Conservation (phyloP, 2,888 invertebrate genomes). For the Standfussiana lucernea region DNA sequence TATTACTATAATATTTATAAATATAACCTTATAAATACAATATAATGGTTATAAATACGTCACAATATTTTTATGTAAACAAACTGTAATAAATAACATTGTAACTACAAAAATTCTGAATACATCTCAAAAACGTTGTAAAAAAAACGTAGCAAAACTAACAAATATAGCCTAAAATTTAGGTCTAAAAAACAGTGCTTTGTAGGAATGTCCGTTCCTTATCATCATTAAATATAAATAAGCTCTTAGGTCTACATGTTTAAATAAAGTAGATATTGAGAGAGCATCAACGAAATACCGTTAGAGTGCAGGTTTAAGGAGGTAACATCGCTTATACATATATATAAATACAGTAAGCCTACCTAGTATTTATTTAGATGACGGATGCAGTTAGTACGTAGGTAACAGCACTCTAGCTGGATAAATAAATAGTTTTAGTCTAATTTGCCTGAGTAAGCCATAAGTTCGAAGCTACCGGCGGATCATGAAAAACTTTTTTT, state of each 20-base stretch:
- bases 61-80: slow-evolving; percentile 27
- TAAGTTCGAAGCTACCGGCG: slow-evolving; percentile 17
- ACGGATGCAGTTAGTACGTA: neutral
- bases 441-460: slow-evolving; percentile 15
- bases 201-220: slow-evolving; percentile 64
- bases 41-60: slow-evolving; percentile 19
- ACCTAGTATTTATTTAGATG: slow-evolving; percentile 11
- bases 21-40: slow-evolving; percentile 3
- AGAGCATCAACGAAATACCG: slow-evolving; percentile 60
- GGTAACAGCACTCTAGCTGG: neutral
- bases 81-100: slow-evolving; percentile 41
- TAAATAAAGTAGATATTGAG: slow-evolving; percentile 55
- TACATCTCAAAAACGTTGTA: slow-evolving; percentile 62
- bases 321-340: slow-evolving; percentile 29
- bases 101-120: slow-evolving; percentile 55
- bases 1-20: slow-evolving; percentile 22
- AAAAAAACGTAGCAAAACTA: slow-evolving; percentile 64
- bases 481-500: neutral
- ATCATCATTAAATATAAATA: slow-evolving; percentile 50
- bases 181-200: slow-evolving; percentile 60
- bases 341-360: slow-evolving; percentile 30
- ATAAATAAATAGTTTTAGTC: slow-evolving; percentile 12
- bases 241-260: slow-evolving; percentile 48
- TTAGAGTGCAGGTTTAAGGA: slow-evolving; percentile 17
- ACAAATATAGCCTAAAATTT: slow-evolving; percentile 54